Percentiles rank a stretch among this genome's conserved stretches.
Conservation (phyloP, 2,113 vertebrate species). For the Lethenteron reissneri region DNA sequence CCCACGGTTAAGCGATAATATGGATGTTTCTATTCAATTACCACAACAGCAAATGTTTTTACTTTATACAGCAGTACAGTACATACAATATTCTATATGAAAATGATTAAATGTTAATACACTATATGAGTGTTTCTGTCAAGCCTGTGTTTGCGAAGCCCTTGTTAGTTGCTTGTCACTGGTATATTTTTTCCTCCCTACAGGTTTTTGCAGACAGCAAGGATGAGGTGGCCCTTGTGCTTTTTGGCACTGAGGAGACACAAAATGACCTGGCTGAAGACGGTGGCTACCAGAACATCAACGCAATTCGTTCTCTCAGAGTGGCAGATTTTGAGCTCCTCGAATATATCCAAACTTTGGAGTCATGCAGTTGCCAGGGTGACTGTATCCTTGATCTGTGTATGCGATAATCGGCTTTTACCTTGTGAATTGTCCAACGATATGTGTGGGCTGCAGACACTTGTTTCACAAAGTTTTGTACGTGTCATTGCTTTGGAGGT, state of each 20-base stretch:
- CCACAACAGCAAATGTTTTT: not conserved
- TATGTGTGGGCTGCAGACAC: too few species aligned
- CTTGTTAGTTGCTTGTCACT: not conserved
- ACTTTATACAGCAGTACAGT: too few species aligned
- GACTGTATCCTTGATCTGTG: constrained; percentile 63
- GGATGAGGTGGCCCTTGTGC: constrained; percentile 57
- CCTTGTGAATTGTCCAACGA: too few species aligned
- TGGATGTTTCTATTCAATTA: not conserved
- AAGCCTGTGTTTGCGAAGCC: not conserved
- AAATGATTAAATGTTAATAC: not conserved
- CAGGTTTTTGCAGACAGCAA: constrained; percentile 83
- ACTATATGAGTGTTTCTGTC: not conserved
- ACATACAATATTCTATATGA: too few species aligned
- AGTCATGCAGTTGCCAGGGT: constrained; percentile 38
- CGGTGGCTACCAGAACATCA: constrained; percentile 60
- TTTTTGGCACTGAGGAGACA: constrained; percentile 62
- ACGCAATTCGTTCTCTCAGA: constrained; percentile 40
- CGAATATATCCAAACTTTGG: constrained; percentile 49
- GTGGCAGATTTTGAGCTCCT: constrained; percentile 65
- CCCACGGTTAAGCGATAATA: not conserved
- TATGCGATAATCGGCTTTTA: too few species aligned
- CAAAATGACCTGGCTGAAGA: constrained; percentile 33
- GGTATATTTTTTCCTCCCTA: not conserved
- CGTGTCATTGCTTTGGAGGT: too few species aligned
- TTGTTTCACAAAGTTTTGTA: too few species aligned